Evolutionary conservation across 2,888 invertebrate species (phyloP), one percentile per base, ranked within the genome.

Genomic region (Ennomos erosarius): DNA sequence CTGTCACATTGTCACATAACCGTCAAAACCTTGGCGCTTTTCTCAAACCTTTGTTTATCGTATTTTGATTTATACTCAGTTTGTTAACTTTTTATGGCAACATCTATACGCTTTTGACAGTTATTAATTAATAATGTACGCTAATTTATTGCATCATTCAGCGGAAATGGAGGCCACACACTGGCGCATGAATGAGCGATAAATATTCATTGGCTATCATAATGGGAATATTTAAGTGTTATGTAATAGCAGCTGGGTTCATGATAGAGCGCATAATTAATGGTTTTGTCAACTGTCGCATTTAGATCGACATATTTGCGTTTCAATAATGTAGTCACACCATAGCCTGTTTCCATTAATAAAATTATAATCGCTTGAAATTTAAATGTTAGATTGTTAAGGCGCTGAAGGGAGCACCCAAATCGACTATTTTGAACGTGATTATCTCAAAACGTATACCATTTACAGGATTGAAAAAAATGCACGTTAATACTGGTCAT

Each of bases 1-100:
- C 65, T 64, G 67, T 38, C 53, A 44, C 10, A 38, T 47, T 52
- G 39, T 52, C 52, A 55, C 54, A 43, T 49, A 62, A 16, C 35
- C 45, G 47, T 58, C 39, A 50, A 50, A 55, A 64, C 64, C 55
- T 59, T 55, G 52, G 43, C 34, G 61, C 35, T 55, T 60, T 64
- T 64, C 63, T 57, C 64, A 59, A 73, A 71, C 79, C 81, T 81
- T 83, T 84, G 83, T 85, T 85, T 83, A 82, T 85, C 79, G 76
- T 51, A 81, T 69, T 59, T 75, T 86, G 85, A 84, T 85, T 85
- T 81, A 87, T 85, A 74, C 44, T 71, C 59, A 61, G 63, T 68
- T 70, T 76, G 68, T 68, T 67, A 59, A 55, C 68, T 78, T 78
- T 77, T 75, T 76, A 73, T 69, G 71, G 71, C 73, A 67, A 67